Conservation (phyloP, 2,113 vertebrate species). For the Salvelinus fontinalis region DNA sequence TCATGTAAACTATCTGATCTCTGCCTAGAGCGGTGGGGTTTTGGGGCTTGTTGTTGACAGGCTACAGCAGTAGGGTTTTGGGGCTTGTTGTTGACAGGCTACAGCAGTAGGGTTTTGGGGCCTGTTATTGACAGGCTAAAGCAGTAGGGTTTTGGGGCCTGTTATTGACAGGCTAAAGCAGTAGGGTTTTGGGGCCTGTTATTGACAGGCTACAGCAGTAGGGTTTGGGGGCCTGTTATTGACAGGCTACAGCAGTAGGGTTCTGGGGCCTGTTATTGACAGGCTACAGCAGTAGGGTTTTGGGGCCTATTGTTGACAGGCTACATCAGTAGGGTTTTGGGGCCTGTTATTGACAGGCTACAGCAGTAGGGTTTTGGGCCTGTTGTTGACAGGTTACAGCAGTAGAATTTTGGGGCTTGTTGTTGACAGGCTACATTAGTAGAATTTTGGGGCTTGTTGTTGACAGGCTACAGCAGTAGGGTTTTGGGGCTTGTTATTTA, state of each 20-base stretch:
- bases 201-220: neutral
- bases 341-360: slow-evolving; percentile 18
- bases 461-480: neutral
- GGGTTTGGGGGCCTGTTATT: too few species aligned
- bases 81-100: slow-evolving; percentile 17
- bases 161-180: slow-evolving; percentile 10
- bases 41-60: too few species aligned
- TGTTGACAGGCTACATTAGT: neutral
- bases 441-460: slow-evolving; percentile 21
- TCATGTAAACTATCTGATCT: neutral
- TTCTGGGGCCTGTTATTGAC: too few species aligned
- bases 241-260: too few species aligned
- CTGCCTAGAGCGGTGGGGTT: neutral
- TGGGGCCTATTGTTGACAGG: too few species aligned
- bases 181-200: slow-evolving; percentile 21
- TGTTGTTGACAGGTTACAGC: slow-evolving; percentile 13
- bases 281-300: too few species aligned
- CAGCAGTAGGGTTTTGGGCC: neutral
- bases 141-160: slow-evolving; percentile 9
- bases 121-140: slow-evolving; percentile 18
- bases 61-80: neutral
- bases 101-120: neutral
- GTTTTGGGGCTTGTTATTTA: neutral
- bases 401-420: slow-evolving; percentile 16
- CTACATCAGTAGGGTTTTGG: neutral